Evolutionary conservation across 2,113 vertebrate genomes (phyloP), one percentile per base, ranked within the genome.

Genomic region (Talpa occidentalis): DNA sequence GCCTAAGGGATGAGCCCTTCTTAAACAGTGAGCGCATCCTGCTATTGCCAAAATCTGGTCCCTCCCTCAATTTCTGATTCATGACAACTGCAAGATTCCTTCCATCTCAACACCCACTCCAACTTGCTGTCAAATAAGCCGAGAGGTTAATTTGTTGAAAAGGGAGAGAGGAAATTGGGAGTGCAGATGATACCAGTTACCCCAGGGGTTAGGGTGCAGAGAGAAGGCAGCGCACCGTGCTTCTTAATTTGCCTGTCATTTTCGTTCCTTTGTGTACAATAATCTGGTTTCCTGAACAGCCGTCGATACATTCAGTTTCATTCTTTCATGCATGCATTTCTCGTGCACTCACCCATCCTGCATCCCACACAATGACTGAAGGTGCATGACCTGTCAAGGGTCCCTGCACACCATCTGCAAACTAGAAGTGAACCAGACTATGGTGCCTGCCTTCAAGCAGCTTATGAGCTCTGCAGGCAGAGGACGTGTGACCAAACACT

Each of bases 51-150:
- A 90, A 78, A 94, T 83, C 73, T 77, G 87, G 93, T 66, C 17
- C 24, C 72, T 28, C 24, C 67, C 37, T 74, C 73, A 60, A 26
- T 83, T 88, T 95, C 81, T 88, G 92, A 91, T 81, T 97, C 84
- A 88, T 96, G 85, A 96, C 79, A 78, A 93, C 82, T 26, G 74
- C 79, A 94, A 76, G 76, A 92, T 87, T 90, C 47, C 17, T 94
- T 90, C 92, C 49, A 64, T 70, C 72, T 49, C 30, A 24, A 90
- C 30, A 0, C 42, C 11, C 14, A 62, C 42, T 69, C 40, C 69
- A 44, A 60, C 6, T 28, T 24, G 59, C 96, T 91, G 83, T 93
- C 88, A 91, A 82, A 89, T 42, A 88, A 93, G 67, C 69, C 87
- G 92, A 54, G 72, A 92, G 79, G 15, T n/a, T 89, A 17, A 49